Base-by-base conservation (phyloP, 2,797 vertebrate species). In the Orientallactaga sibirica region DNA sequence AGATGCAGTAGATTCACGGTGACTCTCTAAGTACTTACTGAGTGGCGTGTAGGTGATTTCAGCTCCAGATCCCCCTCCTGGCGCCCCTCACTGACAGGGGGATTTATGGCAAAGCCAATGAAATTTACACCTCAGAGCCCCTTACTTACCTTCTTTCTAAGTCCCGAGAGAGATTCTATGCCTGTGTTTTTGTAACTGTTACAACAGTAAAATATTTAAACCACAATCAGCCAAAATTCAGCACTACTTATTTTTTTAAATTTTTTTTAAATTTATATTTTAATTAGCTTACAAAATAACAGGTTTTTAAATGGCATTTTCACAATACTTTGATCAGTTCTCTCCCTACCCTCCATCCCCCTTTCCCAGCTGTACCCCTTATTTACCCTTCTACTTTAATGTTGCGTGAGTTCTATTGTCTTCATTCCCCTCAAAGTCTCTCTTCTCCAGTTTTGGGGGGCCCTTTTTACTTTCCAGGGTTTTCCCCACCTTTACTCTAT, bases 191-290 rank as follows among this genome's bases (percentile, higher is more conserved):
- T 37, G 61, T 55, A 73, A 82, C 66, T 73, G 15, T 43, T 81
- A 37, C 7, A 27, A 41, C 37, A 87, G 52, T 74, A 48, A 95
- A 90, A 88, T 74, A 84, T 55, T 92, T 87, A 66, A 92, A 74
- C 16, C 67, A 75, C 3, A 22, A 48, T 79, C 41, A 33, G 9
- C 74, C 77, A 83, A 84, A 86, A 92, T 1, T 5, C 33, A 90
- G 83, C 15, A 68, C 27, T n/a, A 27, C 52, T 73, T 33, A 20
- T 1, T 2, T 12, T 84, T 62, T 62, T 62, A 7, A 20, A 48
- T 48, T 48, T 48, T 5, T 48, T 48, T 48, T 48, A 37, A 37
- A 48, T 48, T 7, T 48, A 48, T 48, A 48, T 48, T 48, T 48
- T 48, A 48, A 48, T 48, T 48, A 48, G 48, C 48, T 48, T 48